A percentile compares a stretch with the other conserved stretches of the same genome.
Evolutionary conservation across 2,797 vertebrate species (phyloP).

Genomic region (Caiman crocodilus): DNA sequence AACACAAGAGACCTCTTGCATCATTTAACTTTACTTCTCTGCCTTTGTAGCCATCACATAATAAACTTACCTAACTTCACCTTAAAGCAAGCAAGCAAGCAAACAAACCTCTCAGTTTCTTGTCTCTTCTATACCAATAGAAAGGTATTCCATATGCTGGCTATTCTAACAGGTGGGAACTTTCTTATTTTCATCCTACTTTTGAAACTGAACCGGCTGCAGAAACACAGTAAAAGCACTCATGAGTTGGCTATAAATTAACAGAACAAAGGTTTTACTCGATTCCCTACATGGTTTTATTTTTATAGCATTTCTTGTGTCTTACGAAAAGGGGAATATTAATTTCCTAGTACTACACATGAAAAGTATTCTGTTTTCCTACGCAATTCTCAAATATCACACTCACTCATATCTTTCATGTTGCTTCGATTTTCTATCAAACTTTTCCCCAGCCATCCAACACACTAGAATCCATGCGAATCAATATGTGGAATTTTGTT

Average conservation of each 20-base stretch:
- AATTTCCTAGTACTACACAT: background rate
- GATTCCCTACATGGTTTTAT: rapidly evolving
- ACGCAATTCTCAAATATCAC: background rate
- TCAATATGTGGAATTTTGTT: background rate
- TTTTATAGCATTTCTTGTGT: background rate
- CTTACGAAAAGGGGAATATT: background rate
- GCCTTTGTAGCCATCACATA: too few relatives aligned
- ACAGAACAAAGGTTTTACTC: background rate
- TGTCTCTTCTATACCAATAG: too few relatives aligned
- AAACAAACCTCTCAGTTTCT: too few relatives aligned
- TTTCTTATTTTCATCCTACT: too few relatives aligned
- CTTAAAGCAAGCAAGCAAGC: too few relatives aligned
- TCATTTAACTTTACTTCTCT: too few relatives aligned
- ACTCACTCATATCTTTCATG: background rate
- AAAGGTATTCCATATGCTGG: too few relatives aligned
- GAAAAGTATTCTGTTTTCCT: rapidly evolving
- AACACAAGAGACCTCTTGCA: too few relatives aligned
- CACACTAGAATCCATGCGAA: background rate
- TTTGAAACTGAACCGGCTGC: too few relatives aligned
- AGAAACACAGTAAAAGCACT: background rate
- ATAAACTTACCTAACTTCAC: too few relatives aligned
- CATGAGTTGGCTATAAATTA: rapidly evolving
- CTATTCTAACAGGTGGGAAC: too few relatives aligned
- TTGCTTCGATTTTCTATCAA: background rate
- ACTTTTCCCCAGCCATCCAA: rapidly evolving